A percentile compares a stretch with the other conserved stretches of the same genome.
phyloP scores from a whole-genome alignment of 2,888 invertebrate genomes.

The Theristus sp. region DNA sequence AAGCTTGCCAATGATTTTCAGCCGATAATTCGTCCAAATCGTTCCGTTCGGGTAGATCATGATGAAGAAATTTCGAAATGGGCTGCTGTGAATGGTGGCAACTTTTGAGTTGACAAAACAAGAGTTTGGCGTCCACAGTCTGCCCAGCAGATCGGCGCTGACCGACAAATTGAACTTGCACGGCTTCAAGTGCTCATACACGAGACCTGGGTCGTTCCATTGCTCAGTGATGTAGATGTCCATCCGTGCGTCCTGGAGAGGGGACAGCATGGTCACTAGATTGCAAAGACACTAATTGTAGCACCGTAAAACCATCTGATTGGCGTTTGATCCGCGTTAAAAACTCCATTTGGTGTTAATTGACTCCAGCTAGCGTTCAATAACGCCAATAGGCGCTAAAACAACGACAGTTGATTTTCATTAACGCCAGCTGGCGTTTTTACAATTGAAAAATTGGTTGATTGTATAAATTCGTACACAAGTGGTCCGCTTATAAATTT shows the following conservation, averaged over 20 bases:
- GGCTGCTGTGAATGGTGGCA: conserved; percentile 26
- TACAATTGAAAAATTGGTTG: no score
- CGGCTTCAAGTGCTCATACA: conserved; percentile 20
- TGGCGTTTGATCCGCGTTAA: no score
- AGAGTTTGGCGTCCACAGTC: conserved; percentile 19
- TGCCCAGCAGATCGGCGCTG: conserved; percentile 18
- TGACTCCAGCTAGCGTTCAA: no score
- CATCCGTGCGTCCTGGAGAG: conserved; percentile 5
- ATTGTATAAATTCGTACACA: no score
- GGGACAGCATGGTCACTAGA: no score
- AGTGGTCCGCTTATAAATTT: no score
- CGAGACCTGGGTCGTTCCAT: conserved; percentile 25
- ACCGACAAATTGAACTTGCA: conserved; percentile 27
- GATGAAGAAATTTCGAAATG: conserved; percentile 27
- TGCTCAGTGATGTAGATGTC: conserved; percentile 29
- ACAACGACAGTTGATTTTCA: no score
- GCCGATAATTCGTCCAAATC: conserved; percentile 12
- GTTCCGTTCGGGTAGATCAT: conserved; percentile 27
- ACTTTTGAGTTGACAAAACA: conserved; percentile 29
- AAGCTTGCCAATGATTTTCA: conserved; percentile 2
- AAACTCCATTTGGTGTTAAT: no score
- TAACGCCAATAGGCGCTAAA: no score
- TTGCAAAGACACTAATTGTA: no score
- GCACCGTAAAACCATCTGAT: no score
- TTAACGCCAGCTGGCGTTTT: no score